Conservation (phyloP, 2,888 invertebrate species). For the Drosophila kanekoi region DNA sequence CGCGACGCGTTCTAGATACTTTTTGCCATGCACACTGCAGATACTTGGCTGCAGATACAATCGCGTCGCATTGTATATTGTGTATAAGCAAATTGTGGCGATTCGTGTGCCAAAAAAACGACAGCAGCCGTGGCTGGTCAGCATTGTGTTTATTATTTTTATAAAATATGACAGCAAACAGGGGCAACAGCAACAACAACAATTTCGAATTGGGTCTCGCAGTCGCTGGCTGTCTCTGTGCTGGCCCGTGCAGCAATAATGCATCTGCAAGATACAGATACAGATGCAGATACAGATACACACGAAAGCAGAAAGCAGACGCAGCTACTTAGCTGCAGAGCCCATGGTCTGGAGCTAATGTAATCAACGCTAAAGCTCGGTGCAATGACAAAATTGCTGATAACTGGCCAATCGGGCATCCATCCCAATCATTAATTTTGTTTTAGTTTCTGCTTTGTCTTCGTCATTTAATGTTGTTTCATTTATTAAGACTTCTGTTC, state of each 20-base stretch:
- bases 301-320: background rate
- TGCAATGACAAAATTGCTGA: constrained; percentile 78
- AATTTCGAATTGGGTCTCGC: constrained; percentile 31
- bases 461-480: constrained; percentile 9
- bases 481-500: constrained; percentile 16
- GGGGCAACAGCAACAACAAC: constrained; percentile 35
- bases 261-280: constrained; percentile 70
- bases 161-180: constrained; percentile 62
- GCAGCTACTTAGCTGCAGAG: constrained; percentile 30
- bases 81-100: constrained; percentile 25
- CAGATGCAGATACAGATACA: constrained; percentile 25
- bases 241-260: constrained; percentile 59
- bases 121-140: constrained; percentile 23
- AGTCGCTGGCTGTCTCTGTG: constrained; percentile 21
- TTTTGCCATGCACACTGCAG: constrained; percentile 21
- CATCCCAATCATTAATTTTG: constrained; percentile 69
- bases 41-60: constrained; percentile 41
- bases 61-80: constrained; percentile 39
- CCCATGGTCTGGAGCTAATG: constrained; percentile 32
- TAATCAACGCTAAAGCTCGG: constrained; percentile 72
- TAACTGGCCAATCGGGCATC: constrained; percentile 56
- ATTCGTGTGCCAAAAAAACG: constrained; percentile 62
- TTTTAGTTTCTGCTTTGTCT: constrained; percentile 48
- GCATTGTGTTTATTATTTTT: constrained; percentile 56
- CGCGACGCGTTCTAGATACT: constrained; percentile 74